Evolutionary conservation across 2,888 invertebrate genomes (phyloP).

Genomic region (Drosophila peninsularis): DNA sequence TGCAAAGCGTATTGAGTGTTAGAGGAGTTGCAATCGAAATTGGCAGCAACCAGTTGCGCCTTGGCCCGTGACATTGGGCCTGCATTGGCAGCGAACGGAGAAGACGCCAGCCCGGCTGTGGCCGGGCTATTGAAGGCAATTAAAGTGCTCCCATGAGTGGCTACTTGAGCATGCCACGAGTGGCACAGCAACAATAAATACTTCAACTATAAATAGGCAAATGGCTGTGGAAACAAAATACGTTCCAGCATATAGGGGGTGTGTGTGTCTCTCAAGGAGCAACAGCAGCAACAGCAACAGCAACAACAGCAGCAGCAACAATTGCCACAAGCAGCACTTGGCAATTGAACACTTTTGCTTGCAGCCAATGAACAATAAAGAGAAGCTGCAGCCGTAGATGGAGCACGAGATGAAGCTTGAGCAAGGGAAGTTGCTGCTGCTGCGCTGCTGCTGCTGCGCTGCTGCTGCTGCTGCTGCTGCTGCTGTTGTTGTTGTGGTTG

Average conservation of each 20-base stretch:
- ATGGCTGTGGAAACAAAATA: slow-evolving; percentile 74
- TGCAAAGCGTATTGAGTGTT: background rate
- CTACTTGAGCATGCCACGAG: slow-evolving; percentile 76
- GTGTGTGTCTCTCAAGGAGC: slow-evolving; percentile 28
- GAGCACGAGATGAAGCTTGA: slow-evolving; percentile 33
- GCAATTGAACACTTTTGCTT: slow-evolving; percentile 59
- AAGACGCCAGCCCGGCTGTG: slow-evolving; percentile 12
- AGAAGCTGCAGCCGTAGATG: slow-evolving; percentile 28
- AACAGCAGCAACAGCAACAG: slow-evolving; percentile 11
- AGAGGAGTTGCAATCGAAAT: slow-evolving; percentile 8
- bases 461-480: slow-evolving; percentile 10
- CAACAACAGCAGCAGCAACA: slow-evolving; percentile 11
- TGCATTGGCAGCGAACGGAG: slow-evolving; percentile 8
- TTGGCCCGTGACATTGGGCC: slow-evolving; percentile 69
- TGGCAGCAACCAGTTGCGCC: slow-evolving; percentile 62
- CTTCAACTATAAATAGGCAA: slow-evolving; percentile 80
- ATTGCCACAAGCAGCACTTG: slow-evolving; percentile 51
- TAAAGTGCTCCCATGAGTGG: slow-evolving; percentile 73
- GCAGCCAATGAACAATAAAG: slow-evolving; percentile 55
- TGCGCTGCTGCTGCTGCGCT: slow-evolving; percentile 10
- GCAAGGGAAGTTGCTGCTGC: slow-evolving; percentile 33
- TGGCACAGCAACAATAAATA: slow-evolving; percentile 78
- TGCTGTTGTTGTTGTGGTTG: slow-evolving; percentile 23
- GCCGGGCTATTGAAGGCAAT: slow-evolving; percentile 58
- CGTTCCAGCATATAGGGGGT: slow-evolving; percentile 24